phyloP scores from a whole-genome alignment of 2,888 invertebrate species.

The Pogonocherus hispidulus region DNA sequence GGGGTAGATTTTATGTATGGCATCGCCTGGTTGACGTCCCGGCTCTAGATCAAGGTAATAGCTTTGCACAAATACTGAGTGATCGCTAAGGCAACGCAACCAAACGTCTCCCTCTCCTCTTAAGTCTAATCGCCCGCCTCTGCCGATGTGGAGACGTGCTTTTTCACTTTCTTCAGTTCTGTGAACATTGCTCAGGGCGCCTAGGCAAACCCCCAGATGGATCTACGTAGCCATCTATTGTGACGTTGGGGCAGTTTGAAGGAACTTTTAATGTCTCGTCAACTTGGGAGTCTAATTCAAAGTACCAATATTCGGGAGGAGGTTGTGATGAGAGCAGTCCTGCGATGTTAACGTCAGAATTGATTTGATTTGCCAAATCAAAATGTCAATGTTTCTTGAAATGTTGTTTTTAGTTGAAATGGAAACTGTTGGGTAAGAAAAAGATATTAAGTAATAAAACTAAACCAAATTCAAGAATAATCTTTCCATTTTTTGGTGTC shows the following conservation, averaged over 20 bases:
- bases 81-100: conserved; percentile 95
- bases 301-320: conserved; percentile 99
- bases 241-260: conserved; percentile 91
- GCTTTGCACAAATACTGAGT: conserved; percentile 98
- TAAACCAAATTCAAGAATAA: too few relatives aligned
- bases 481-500: too few relatives aligned
- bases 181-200: conserved; percentile 98
- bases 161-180: conserved; percentile 95
- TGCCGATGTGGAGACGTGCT: conserved; percentile 94
- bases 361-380: conserved; percentile 62
- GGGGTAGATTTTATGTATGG: conserved; percentile 98
- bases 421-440: too few relatives aligned
- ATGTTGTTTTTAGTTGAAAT: too few relatives aligned
- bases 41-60: conserved; percentile 98
- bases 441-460: too few relatives aligned
- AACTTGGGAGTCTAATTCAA: conserved; percentile 98
- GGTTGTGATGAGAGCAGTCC: conserved; percentile 88
- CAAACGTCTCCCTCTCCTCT: conserved; percentile 98
- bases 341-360: conserved; percentile 69
- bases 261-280: conserved; percentile 92
- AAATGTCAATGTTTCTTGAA: too few relatives aligned
- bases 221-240: conserved; percentile 93
- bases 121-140: conserved; percentile 95
- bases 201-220: conserved; percentile 98
- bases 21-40: conserved; percentile 96